Percentiles rank a stretch among this genome's conserved stretches.
Evolutionary conservation across 30 jellyfish, hydroid and myxozoan genomes (phyloP).

Genomic region (Hydra vulgaris): DNA sequence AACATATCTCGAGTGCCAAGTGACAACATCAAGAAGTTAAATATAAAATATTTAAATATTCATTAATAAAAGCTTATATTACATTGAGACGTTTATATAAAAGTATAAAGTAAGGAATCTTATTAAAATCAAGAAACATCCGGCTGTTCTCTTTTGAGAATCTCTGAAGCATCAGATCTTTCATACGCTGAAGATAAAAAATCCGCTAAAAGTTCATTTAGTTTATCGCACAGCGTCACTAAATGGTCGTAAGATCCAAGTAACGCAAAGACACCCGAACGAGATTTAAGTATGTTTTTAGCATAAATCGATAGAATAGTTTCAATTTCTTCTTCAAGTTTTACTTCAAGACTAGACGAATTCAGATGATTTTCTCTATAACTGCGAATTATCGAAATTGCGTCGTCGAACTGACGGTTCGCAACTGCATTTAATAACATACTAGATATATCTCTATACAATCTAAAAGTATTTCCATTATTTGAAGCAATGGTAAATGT

Average conservation of each 20-base stretch:
- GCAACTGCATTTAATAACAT: conserved; percentile 36
- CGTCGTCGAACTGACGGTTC: conserved; percentile 47
- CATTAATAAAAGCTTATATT: neutral
- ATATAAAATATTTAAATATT: no score
- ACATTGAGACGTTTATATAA: neutral
- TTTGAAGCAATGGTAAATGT: conserved; percentile 1
- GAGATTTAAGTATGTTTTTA: conserved; percentile 29
- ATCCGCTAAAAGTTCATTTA: conserved; percentile 81
- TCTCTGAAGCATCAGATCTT: neutral
- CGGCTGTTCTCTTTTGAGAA: neutral
- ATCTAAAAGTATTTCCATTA: neutral
- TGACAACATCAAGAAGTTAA: no score
- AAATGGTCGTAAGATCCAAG: conserved; percentile 53
- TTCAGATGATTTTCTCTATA: conserved; percentile 34
- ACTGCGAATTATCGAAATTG: conserved; percentile 38
- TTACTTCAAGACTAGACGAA: conserved; percentile 1
- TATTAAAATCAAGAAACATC: neutral
- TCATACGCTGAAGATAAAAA: conserved; percentile 23
- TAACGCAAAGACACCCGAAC: conserved; percentile 57
- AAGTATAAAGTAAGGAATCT: neutral
- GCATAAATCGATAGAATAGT: conserved; percentile 61
- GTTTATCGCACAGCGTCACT: conserved; percentile 60
- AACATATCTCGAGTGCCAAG: no score
- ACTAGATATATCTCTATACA: conserved; percentile 29
- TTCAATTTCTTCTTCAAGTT: conserved; percentile 50